Evolutionary conservation across 2,888 invertebrate genomes (phyloP), one percentile per base, ranked within the genome.

Genomic region (Griposia aprilina): DNA sequence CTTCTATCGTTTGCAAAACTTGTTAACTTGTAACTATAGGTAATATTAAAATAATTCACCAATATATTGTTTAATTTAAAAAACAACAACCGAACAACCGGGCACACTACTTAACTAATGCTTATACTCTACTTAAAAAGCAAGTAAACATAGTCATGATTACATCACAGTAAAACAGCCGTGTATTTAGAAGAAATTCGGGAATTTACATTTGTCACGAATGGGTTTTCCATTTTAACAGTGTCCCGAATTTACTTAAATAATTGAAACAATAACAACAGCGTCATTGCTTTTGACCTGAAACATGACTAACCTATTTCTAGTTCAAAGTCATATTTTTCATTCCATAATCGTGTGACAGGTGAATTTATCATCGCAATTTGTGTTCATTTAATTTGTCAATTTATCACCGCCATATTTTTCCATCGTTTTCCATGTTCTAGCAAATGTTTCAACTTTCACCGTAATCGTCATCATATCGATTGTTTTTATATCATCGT

Each of bases 181-280:
- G 69, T 20, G 59, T 36, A 60, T 20, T 60, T 62, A n/a, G 17
- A n/a, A n/a, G 20, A 62, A 41, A 50, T 67, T 73, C 65, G 41
- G 41, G 68, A 73, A 82, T 66, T 74, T 5, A 30, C 20, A 62
- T 83, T 86, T 11, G 76, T 84, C 85, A 87, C 71, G 50, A 77
- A 41, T 76, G 87, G 87, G 80, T 80, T 86, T 84, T 84, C 30
- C 55, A 79, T 1, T 36, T 17, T 63, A 66, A 20, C 57, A 50
- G 13, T 70, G 65, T 30, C 66, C 79, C 59, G 0, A 81, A 83
- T 78, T 63, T 52, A 48, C 41, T 55, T 26, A 52, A 6, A n/a
- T 41, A 17, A 69, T 66, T 59, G 52, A 11, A 41, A n/a, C 26
- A 78, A 68, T 41, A 75, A 63, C n/a, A 62, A 50, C 55, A 36